Evolutionary conservation across 2,888 invertebrate species (phyloP).

Genomic region (Operophtera brumata): DNA sequence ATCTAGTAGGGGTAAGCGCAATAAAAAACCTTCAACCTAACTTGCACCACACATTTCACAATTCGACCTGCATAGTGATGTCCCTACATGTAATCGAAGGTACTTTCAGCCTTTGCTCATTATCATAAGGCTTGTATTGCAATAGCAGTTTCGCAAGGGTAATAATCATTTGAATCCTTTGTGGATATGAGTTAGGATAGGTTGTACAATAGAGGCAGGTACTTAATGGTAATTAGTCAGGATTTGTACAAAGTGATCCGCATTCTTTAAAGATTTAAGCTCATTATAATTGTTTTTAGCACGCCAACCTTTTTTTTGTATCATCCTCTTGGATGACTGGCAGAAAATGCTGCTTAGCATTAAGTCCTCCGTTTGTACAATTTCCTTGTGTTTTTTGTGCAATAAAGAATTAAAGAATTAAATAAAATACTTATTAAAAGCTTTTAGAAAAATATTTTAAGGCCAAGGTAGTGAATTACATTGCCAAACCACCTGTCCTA

Average conservation of each 20-base stretch:
- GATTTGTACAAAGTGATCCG: too few relatives aligned
- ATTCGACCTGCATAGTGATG: slow-evolving; percentile 48
- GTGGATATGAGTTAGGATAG: slow-evolving; percentile 5
- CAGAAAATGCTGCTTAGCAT: too few relatives aligned
- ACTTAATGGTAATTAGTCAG: neutral
- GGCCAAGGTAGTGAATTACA: too few relatives aligned
- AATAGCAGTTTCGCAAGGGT: slow-evolving; percentile 23
- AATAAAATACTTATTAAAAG: too few relatives aligned
- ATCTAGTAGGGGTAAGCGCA: too few relatives aligned
- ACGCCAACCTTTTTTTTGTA: too few relatives aligned
- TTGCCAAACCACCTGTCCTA: neutral
- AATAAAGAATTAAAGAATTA: too few relatives aligned
- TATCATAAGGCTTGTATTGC: slow-evolving; percentile 29
- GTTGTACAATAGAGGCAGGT: slow-evolving; percentile 5
- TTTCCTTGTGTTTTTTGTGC: too few relatives aligned
- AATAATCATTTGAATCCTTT: slow-evolving; percentile 26
- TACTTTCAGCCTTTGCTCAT: slow-evolving; percentile 23
- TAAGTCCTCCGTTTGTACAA: too few relatives aligned
- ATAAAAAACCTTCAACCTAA: slow-evolving; percentile 20
- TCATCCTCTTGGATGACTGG: too few relatives aligned
- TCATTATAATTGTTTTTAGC: slow-evolving; percentile 2
- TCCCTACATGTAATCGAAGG: slow-evolving; percentile 34
- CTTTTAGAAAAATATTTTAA: too few relatives aligned
- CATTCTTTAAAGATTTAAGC: neutral
- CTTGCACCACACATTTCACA: slow-evolving; percentile 33